Conservation (phyloP, 2,888 invertebrate genomes). For the Drosophila differens region DNA sequence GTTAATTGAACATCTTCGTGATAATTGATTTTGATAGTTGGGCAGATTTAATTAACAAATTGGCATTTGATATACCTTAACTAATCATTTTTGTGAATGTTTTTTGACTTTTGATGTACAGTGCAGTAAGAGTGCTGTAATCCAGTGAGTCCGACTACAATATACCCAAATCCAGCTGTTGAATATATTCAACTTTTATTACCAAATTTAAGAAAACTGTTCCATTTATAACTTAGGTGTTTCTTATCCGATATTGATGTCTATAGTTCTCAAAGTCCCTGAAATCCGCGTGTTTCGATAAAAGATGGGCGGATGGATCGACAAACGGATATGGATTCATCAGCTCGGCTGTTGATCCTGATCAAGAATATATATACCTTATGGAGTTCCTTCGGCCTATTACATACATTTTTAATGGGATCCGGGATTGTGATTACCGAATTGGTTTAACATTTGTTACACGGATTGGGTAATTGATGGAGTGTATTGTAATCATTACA, state of each 20-base stretch:
- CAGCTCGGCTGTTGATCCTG: not conserved
- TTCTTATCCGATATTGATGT: not conserved
- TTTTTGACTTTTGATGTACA: not conserved
- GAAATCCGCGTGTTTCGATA: not conserved
- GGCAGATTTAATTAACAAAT: not conserved
- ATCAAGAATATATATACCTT: not conserved
- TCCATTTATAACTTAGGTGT: not conserved
- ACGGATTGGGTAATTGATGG: too few relatives aligned
- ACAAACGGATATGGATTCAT: not conserved
- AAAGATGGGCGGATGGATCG: not conserved
- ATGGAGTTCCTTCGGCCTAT: not conserved
- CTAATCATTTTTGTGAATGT: not conserved
- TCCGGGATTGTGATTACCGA: too few relatives aligned
- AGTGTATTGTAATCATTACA: not conserved
- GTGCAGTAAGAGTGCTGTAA: not conserved
- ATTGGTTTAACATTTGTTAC: too few relatives aligned
- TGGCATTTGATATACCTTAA: not conserved
- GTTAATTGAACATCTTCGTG: not conserved
- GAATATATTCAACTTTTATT: not conserved
- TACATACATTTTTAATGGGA: too few relatives aligned
- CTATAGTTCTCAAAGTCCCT: not conserved
- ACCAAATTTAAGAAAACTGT: not conserved
- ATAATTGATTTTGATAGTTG: conserved; percentile 11
- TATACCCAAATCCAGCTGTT: not conserved
- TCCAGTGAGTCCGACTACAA: not conserved